Evolutionary conservation across 23 tunicate genomes (phyloP), one percentile per base, ranked within the genome.

Genomic region (Clavelina lepadiformis): DNA sequence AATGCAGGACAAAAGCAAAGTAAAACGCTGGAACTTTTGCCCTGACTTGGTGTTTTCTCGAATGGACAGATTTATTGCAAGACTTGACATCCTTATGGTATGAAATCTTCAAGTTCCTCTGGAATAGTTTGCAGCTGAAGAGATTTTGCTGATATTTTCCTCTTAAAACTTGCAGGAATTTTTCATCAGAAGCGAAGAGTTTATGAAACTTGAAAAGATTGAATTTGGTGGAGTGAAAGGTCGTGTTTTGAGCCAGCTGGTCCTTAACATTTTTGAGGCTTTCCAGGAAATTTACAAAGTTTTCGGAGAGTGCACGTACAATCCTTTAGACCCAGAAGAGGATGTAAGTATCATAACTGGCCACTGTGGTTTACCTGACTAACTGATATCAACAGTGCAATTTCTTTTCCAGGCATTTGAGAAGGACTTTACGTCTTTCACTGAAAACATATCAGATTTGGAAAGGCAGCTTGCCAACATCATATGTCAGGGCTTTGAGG

Each of bases 151-250:
- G n/a, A 54, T 15, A 54, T 24, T 15, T 15, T 8, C 19, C 24
- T 15, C 21, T 22, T 68, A 28, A 3, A 6, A 20, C 29, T 38
- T 38, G 3, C 57, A 86, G 84, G 88, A 85, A 31, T 93, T 93
- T 56, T 93, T 93, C 59, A 41, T 55, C 8, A 54, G 96, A 23
- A 74, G 84, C 51, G 82, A 73, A 28, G 93, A 83, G 53, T 79
- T 93, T 34, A 66, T 93, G 79, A 93, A 93, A 51, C 58, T 93
- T 51, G 98, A 93, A 33, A 93, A 93, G 66, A 69, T 93, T 33
- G 98, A 93, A 66, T 83, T 93, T 85, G 94, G 98, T 37, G 98
- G 98, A 27, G 78, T 83, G 30, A 76, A 79, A 54, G 98, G 98
- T 3, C 49, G 85, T 51, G 71, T 79, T 25, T 70, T 84, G 22